Evolutionary conservation across 1,140 invertebrate species (phyloP).

Genomic region (Condylostylus longicornis): DNA sequence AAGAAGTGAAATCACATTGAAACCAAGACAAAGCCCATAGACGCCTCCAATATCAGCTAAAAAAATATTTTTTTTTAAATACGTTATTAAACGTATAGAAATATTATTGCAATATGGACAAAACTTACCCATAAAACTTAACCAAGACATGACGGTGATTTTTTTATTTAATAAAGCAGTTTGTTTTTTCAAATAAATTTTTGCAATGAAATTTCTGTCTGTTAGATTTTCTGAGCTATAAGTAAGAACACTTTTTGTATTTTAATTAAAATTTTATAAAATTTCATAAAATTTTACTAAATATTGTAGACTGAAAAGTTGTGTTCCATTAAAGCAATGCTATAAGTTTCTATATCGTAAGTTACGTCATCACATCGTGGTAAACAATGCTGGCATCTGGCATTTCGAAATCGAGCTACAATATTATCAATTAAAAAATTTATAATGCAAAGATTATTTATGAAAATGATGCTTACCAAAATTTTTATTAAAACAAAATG

Average conservation of each 20-base stretch:
- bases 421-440: background rate
- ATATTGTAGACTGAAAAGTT: slow-evolving; percentile 19
- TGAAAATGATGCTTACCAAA: slow-evolving; percentile 14
- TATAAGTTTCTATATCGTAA: slow-evolving; percentile 26
- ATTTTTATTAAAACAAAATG: slow-evolving; percentile 21
- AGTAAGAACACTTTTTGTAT: background rate
- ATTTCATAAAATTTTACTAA: slow-evolving; percentile 15
- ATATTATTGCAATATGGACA: background rate
- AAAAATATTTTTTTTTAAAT: slow-evolving; percentile 3
- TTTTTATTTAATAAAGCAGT: slow-evolving; percentile 24
- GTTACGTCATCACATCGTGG: slow-evolving; percentile 31
- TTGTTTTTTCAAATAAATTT: slow-evolving; percentile 24
- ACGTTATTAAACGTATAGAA: background rate
- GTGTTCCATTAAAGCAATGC: slow-evolving; percentile 24
- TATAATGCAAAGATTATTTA: too few relatives aligned
- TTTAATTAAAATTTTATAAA: background rate
- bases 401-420: too few relatives aligned
- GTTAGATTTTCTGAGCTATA: slow-evolving; percentile 9
- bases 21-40: slow-evolving; percentile 26
- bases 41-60: slow-evolving; percentile 28
- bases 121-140: slow-evolving; percentile 21
- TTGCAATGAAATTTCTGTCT: slow-evolving; percentile 21
- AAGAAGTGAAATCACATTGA: slow-evolving; percentile 26
- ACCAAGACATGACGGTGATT: slow-evolving; percentile 29
- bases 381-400: slow-evolving; percentile 24